Evolutionary conservation across 2,797 vertebrate genomes (phyloP).

Genomic region (Pseudochromis fuscus): DNA sequence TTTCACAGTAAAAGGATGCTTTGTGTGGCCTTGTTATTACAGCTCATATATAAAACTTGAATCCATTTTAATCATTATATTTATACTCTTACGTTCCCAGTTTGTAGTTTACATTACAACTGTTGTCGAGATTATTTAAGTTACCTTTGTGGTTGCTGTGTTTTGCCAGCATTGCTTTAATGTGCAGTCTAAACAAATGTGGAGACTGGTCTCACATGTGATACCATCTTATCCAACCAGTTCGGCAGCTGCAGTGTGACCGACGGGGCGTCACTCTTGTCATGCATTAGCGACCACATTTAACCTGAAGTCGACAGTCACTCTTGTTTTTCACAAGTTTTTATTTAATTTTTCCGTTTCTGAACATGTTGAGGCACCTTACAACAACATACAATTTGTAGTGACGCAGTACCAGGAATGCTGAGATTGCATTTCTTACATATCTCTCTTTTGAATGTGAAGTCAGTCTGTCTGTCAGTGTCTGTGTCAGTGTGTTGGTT

Average conservation of each 20-base stretch:
- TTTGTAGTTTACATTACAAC: constrained; percentile 3
- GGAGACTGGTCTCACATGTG: constrained; percentile 4
- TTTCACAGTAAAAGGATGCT: no score
- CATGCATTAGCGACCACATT: constrained; percentile 46
- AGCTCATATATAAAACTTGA: not conserved
- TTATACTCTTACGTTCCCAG: not conserved
- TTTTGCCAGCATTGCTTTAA: constrained; percentile 42
- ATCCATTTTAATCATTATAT: not conserved
- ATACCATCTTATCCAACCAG: constrained; percentile 50
- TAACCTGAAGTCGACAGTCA: constrained; percentile 18
- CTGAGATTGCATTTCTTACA: not conserved
- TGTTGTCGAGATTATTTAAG: constrained; percentile 1
- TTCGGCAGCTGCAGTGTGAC: constrained; percentile 47
- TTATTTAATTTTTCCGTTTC: constrained; percentile 1
- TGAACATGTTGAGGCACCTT: constrained; percentile 18
- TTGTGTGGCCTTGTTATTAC: not conserved
- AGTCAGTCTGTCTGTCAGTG: not conserved
- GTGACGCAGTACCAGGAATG: not conserved
- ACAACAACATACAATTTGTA: not conserved
- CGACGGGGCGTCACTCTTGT: constrained; percentile 12
- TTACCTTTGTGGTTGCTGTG: constrained; percentile 12
- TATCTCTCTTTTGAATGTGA: not conserved
- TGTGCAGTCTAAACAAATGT: constrained; percentile 51
- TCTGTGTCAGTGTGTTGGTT: no score
- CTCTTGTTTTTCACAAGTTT: constrained; percentile 20